A percentile compares a stretch with the other conserved stretches of the same genome.
Evolutionary conservation across 2,113 vertebrate genomes (phyloP).

Genomic region (cat (Felis catus)): F.catus_Fca126_mat1.0 CM031420.1:141142001-141142500

Average conservation of each 20-base stretch:
- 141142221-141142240: not conserved
- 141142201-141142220: not conserved
- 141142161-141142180: slow-evolving; percentile 6
- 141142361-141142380: not conserved
- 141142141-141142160: slow-evolving; percentile 1
- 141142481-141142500: slow-evolving; percentile 18
- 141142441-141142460: not conserved
- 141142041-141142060: not conserved
- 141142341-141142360: not conserved
- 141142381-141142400: not conserved
- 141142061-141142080: not conserved
- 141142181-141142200: not conserved
- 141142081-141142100: not conserved
- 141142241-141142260: not conserved
- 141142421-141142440: slow-evolving; percentile 56
- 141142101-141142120: not conserved
- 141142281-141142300: slow-evolving; percentile 24
- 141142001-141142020: slow-evolving; percentile 46
- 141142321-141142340: not conserved
- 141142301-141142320: not conserved
- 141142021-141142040: not conserved
- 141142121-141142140: slow-evolving; percentile 25
- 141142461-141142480: not conserved
- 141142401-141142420: slow-evolving; percentile 66
- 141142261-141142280: not conserved